Base-by-base conservation (phyloP, 2,888 invertebrate genomes). In the Eremobia ochroleuca region DNA sequence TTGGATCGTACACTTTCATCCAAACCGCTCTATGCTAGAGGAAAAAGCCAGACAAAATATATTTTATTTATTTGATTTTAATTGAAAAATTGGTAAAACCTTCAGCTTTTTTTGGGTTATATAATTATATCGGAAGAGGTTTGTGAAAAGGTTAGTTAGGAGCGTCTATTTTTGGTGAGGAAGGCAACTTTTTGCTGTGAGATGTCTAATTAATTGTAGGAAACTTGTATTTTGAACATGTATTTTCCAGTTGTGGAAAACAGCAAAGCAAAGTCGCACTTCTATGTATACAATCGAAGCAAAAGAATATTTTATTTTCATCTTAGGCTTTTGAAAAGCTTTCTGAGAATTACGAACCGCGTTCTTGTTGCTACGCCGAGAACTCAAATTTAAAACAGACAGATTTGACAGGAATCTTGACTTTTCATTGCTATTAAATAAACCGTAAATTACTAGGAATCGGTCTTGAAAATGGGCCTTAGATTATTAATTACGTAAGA, bases 1-100 rank as follows among this genome's bases (percentile, higher is more conserved):
- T 92, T 91, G 91, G 46, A 77, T 46, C 76, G 72, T 64, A 86
- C 77, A 89, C 91, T 91, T 92, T 91, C 90, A 85, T 91, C 87
- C 18, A 76, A 81, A 77, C 78, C 43, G 34, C 31, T 46, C 13
- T 76, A 89, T 87, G 77, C 77, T 46, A 83, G 68, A 88, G 62
- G 65, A 68, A 77, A 85, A 40, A 77, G 66, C n/a, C 64, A 69
- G 15, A 58, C 4, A 15, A 58, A 71, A n/a, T 31, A 25, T 34
- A 40, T 15, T 40, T 55, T 3, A 43, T 68, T 59, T 58, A 25
- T 61, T 52, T 28, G 6, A 82, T 68, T 58, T 55, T 64, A 61
- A 83, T 73, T 67, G 43, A 67, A 55, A 28, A 40, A 67, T 66
- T 55, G 9, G 2, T 61, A 9, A n/a, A 15, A 21, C 59, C 64